phyloP scores from a whole-genome alignment of 2,888 invertebrate genomes.

The Leptopilina syphax region DNA sequence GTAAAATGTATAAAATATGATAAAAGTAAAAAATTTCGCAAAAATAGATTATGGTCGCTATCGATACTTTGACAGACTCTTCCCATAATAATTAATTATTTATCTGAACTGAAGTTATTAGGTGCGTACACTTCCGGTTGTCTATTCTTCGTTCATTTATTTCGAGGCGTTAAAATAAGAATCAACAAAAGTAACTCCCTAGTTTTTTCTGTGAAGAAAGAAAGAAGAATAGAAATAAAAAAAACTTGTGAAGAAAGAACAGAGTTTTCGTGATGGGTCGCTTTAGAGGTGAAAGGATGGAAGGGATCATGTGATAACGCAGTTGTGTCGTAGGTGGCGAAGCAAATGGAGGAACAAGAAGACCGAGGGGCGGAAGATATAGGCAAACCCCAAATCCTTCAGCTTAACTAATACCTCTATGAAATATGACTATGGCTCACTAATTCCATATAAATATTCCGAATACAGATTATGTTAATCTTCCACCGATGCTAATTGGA shows the following conservation, averaged over 20 bases:
- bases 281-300: slow-evolving; percentile 47
- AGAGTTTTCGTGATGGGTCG: slow-evolving; percentile 30
- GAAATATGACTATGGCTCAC: slow-evolving; percentile 72
- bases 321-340: slow-evolving; percentile 52
- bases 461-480: slow-evolving; percentile 77
- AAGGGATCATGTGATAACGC: slow-evolving; percentile 64
- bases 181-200: too few relatives aligned
- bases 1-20: too few relatives aligned
- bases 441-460: slow-evolving; percentile 77
- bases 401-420: slow-evolving; percentile 75
- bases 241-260: slow-evolving; percentile 13
- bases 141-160: too few relatives aligned
- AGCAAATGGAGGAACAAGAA: slow-evolving; percentile 45
- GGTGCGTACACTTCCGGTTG: too few relatives aligned
- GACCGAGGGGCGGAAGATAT: slow-evolving; percentile 55
- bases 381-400: slow-evolving; percentile 70
- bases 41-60: too few relatives aligned
- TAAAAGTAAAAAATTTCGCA: too few relatives aligned
- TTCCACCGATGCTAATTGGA: slow-evolving; percentile 74
- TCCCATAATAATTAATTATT: too few relatives aligned
- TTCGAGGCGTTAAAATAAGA: too few relatives aligned
- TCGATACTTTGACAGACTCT: too few relatives aligned
- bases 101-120: too few relatives aligned
- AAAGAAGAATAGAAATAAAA: neutral
- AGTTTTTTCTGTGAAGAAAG: neutral